Conservation (phyloP, 2,888 invertebrate species). For the Gymnoscelis rufifasciata region DNA sequence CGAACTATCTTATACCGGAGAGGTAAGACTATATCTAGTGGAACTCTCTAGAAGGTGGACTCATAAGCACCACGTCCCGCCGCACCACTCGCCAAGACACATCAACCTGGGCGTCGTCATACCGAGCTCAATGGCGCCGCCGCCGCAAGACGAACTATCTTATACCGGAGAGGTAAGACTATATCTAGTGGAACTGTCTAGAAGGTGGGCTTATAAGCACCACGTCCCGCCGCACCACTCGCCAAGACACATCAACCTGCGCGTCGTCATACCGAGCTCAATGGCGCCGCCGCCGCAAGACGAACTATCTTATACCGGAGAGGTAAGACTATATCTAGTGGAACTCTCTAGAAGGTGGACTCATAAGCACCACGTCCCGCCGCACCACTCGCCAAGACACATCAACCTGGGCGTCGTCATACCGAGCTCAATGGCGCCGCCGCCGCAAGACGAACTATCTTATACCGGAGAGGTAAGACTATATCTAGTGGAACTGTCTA, state of each 20-base stretch:
- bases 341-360: conserved; percentile 71
- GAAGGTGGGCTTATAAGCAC: conserved; percentile 66
- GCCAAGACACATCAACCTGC: conserved; percentile 87
- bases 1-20: conserved; percentile 85
- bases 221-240: conserved; percentile 71
- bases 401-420: too few relatives aligned
- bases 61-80: too few relatives aligned
- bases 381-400: too few relatives aligned
- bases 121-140: too few relatives aligned
- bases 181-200: too few relatives aligned
- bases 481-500: too few relatives aligned
- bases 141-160: conserved; percentile 85
- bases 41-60: conserved; percentile 71
- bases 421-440: too few relatives aligned
- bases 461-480: conserved; percentile 84
- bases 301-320: conserved; percentile 85
- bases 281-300: conserved; percentile 87
- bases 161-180: conserved; percentile 84
- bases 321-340: conserved; percentile 75
- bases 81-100: too few relatives aligned
- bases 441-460: conserved; percentile 85
- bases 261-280: conserved; percentile 94
- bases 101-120: too few relatives aligned
- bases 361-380: too few relatives aligned
- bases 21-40: conserved; percentile 73